These are phyloP conservation scores for Thymelicus lineola DNA, from an alignment of 2,888 invertebrate genomes.

Conservation along the genomic window DNA sequence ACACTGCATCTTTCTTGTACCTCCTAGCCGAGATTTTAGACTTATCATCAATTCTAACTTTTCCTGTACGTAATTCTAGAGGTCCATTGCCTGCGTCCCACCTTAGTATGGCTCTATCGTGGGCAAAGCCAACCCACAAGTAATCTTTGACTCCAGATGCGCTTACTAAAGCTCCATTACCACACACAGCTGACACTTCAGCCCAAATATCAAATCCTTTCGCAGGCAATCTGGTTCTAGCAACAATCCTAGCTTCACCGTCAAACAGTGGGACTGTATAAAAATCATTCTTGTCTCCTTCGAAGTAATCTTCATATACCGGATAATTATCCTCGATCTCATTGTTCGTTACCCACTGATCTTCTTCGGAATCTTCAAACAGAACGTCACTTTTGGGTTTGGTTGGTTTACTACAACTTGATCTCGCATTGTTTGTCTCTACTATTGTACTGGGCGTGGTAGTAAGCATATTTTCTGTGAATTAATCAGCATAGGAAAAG, in stretches of 20 bases:
- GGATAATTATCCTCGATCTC: conserved; percentile 65
- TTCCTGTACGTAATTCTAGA: conserved; percentile 68
- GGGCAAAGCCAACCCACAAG: conserved; percentile 76
- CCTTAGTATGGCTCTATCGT: conserved; percentile 67
- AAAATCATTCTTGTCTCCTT: conserved; percentile 60
- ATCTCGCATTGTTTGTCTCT: conserved; percentile 42
- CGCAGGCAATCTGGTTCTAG: conserved; percentile 69
- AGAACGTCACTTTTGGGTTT: conserved; percentile 48
- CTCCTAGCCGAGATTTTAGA: conserved; percentile 72
- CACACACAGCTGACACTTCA: conserved; percentile 75
- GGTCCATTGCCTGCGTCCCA: conserved; percentile 78
- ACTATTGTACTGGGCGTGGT: conserved; percentile 49
- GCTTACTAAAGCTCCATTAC: conserved; percentile 70
- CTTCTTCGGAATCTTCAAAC: conserved; percentile 54
- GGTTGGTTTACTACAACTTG: conserved; percentile 48
- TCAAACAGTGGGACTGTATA: conserved; percentile 76
- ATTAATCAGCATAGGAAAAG: conserved; percentile 50
- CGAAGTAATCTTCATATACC: conserved; percentile 62
- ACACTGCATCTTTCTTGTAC: conserved; percentile 75
- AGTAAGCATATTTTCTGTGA: conserved; percentile 68
- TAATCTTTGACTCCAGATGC: conserved; percentile 75
- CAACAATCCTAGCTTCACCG: conserved; percentile 68
- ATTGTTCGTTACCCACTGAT: conserved; percentile 55
- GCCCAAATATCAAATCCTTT: conserved; percentile 80
- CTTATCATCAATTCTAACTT: conserved; percentile 66